These are phyloP conservation scores for Tuta absoluta DNA, from an alignment of 2,888 invertebrate genomes.

Conservation along the genomic window DNA sequence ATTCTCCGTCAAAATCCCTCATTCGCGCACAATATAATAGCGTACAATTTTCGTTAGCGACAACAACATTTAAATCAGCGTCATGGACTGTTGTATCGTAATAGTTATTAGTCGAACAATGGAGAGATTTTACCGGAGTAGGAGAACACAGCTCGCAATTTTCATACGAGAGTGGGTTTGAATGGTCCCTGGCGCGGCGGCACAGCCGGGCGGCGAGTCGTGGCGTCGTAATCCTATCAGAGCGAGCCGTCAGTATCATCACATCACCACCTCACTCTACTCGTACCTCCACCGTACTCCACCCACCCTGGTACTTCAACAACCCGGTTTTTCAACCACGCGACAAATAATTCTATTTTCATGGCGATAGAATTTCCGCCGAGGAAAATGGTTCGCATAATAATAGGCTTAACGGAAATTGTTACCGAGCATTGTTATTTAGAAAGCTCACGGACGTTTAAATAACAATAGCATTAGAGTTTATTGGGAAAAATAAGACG, in stretches of 20 bases:
- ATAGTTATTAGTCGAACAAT: conserved; percentile 79
- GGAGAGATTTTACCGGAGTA: conserved; percentile 66
- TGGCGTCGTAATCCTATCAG: conserved; percentile 86
- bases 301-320: conserved; percentile 35
- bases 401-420: conserved; percentile 63
- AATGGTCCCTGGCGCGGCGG: conserved; percentile 61
- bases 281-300: conserved; percentile 39
- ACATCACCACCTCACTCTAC: conserved; percentile 22
- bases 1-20: background rate
- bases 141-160: conserved; percentile 74
- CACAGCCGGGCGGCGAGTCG: conserved; percentile 84
- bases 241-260: conserved; percentile 42
- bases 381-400: conserved; percentile 56
- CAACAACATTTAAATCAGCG: conserved; percentile 52
- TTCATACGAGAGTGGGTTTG: conserved; percentile 71
- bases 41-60: conserved; percentile 43
- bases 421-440: conserved; percentile 31
- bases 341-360: conserved; percentile 78
- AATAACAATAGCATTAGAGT: background rate
- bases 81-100: conserved; percentile 73
- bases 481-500: background rate
- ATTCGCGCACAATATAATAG: background rate
- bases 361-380: conserved; percentile 60
- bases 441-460: conserved; percentile 16
- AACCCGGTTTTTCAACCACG: conserved; percentile 62